A percentile compares a stretch with the other conserved stretches of the same genome.
These are phyloP conservation scores for Agonopterix alstromeriana DNA, from an alignment of 2,888 invertebrate species.

Conservation along the genomic window DNA sequence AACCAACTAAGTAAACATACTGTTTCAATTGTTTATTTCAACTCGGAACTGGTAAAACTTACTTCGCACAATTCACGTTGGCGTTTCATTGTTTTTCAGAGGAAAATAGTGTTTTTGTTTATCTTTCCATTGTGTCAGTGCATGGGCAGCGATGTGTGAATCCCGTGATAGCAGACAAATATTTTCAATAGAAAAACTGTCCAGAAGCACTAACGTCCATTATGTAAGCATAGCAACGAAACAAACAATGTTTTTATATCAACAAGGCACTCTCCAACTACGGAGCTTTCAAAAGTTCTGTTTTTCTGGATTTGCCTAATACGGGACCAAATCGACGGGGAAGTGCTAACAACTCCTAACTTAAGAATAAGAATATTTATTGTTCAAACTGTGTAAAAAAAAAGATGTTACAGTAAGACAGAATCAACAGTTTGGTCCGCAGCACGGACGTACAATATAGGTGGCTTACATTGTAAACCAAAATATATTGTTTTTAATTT, in stretches of 20 bases:
- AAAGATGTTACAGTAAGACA: too few species aligned
- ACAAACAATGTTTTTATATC: background rate
- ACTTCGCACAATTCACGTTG: slow-evolving; percentile 13
- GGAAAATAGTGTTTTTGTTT: slow-evolving; percentile 52
- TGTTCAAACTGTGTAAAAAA: too few species aligned
- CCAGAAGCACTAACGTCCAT: slow-evolving; percentile 22
- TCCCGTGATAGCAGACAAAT: slow-evolving; percentile 60
- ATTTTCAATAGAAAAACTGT: slow-evolving; percentile 50
- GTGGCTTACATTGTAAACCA: too few species aligned
- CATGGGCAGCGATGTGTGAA: slow-evolving; percentile 58
- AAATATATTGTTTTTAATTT: too few species aligned
- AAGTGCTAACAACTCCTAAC: too few species aligned
- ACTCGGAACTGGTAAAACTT: slow-evolving; percentile 5
- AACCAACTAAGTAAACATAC: slow-evolving; percentile 4
- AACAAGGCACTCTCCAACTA: background rate
- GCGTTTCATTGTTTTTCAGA: slow-evolving; percentile 28
- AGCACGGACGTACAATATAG: too few species aligned
- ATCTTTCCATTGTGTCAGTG: slow-evolving; percentile 57
- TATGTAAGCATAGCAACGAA: too few species aligned
- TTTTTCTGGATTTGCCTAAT: background rate
- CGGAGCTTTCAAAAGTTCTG: background rate
- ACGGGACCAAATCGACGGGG: slow-evolving; percentile 11
- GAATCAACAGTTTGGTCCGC: too few species aligned
- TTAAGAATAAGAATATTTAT: too few species aligned
- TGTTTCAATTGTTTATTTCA: slow-evolving; percentile 3